These are phyloP conservation scores for Neelides sp. DNA, from an alignment of 1,140 invertebrate genomes.

Conservation along the genomic window DNA sequence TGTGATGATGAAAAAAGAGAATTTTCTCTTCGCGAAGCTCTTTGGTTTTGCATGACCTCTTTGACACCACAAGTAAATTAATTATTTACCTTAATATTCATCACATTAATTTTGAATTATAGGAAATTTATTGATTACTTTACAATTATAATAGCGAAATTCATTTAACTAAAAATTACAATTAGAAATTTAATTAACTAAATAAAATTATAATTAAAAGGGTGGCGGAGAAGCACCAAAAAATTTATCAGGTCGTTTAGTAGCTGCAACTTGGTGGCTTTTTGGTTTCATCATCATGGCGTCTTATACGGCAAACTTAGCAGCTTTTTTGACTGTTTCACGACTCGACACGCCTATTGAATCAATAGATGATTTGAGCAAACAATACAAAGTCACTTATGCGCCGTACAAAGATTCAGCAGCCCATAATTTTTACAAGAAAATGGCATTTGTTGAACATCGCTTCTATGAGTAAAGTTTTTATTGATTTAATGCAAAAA, in stretches of 20 bases:
- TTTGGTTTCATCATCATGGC: slow-evolving; percentile 95
- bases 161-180: too few relatives aligned
- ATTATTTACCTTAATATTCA: too few relatives aligned
- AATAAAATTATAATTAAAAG: slow-evolving; percentile 16
- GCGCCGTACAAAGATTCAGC: slow-evolving; percentile 70
- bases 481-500: too few relatives aligned
- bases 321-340: slow-evolving; percentile 84
- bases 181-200: not conserved
- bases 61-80: slow-evolving; percentile 85
- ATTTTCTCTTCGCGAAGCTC: slow-evolving; percentile 86
- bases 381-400: slow-evolving; percentile 89
- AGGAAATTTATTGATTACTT: too few relatives aligned
- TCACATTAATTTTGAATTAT: too few relatives aligned
- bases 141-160: too few relatives aligned
- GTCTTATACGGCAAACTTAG: slow-evolving; percentile 92
- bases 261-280: slow-evolving; percentile 93
- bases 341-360: slow-evolving; percentile 80
- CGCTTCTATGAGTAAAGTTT: slow-evolving; percentile 56
- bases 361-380: slow-evolving; percentile 79
- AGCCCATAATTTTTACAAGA: slow-evolving; percentile 79
- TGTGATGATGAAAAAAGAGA: slow-evolving; percentile 87
- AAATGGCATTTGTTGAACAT: slow-evolving; percentile 88
- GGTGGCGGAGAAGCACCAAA: slow-evolving; percentile 48
- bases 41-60: slow-evolving; percentile 98
- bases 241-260: slow-evolving; percentile 64